A percentile compares a stretch with the other conserved stretches of the same genome.
Evolutionary conservation across 2,888 invertebrate species (phyloP).

Genomic region (Eucriotettix oculatus): DNA sequence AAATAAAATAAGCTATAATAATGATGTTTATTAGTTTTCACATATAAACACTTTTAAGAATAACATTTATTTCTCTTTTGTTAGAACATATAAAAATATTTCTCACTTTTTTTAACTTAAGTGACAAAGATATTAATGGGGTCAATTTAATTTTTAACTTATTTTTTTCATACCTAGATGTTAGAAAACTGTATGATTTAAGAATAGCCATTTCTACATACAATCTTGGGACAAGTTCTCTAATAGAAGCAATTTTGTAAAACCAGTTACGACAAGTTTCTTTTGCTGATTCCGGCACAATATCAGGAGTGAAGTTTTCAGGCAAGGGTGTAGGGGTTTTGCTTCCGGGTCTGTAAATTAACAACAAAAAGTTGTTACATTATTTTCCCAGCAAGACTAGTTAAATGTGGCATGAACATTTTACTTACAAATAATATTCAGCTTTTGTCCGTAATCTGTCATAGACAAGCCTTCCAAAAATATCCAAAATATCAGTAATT

Average conservation of each 20-base stretch:
- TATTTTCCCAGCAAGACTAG: neutral
- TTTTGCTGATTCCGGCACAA: conserved; percentile 72
- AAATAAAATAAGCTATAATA: no score
- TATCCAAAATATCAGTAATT: conserved; percentile 88
- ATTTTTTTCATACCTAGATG: conserved; percentile 36
- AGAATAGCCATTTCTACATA: conserved; percentile 90
- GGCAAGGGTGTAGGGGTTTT: conserved; percentile 33
- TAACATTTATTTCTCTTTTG: no score
- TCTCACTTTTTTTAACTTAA: no score
- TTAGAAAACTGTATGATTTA: conserved; percentile 74
- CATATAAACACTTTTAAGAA: no score
- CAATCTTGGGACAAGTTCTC: conserved; percentile 82
- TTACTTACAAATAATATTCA: conserved; percentile 36
- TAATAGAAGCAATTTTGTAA: conserved; percentile 93
- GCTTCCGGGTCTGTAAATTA: conserved; percentile 30
- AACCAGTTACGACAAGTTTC: conserved; percentile 99
- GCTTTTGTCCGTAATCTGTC: conserved; percentile 65
- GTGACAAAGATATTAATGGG: no score
- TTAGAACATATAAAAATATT: no score
- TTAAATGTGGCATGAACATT: neutral
- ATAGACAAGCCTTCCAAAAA: conserved; percentile 81
- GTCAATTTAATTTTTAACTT: neutral
- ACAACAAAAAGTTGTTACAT: conserved; percentile 20
- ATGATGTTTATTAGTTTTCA: no score
- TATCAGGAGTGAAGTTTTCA: conserved; percentile 57